Conservation (phyloP, 2,113 vertebrate genomes). For the Naja naja region DNA sequence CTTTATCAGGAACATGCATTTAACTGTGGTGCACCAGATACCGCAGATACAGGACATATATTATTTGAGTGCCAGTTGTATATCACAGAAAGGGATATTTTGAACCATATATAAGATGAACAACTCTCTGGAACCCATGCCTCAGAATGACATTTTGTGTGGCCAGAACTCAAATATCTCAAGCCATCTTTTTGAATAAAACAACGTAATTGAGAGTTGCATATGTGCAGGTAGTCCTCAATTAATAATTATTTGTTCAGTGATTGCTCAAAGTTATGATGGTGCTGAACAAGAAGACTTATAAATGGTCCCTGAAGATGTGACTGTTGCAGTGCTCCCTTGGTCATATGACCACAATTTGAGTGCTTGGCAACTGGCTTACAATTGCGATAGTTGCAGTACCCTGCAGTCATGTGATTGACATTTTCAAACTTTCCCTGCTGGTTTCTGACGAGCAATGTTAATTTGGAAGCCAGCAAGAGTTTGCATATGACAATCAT, state of each 20-base stretch:
- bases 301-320: background rate
- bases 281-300: background rate
- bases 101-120: background rate
- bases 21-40: background rate
- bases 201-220: background rate
- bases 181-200: background rate
- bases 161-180: background rate
- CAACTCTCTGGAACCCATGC: background rate
- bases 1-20: background rate
- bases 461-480: background rate
- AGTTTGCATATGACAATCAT: background rate
- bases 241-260: background rate
- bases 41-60: background rate
- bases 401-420: background rate
- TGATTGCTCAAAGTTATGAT: background rate
- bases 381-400: background rate
- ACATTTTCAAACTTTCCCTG: background rate
- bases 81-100: background rate
- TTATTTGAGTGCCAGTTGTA: background rate
- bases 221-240: background rate
- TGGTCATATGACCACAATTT: background rate
- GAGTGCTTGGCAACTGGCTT: background rate
- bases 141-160: background rate
- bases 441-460: background rate
- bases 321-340: background rate